Evolutionary conservation across 2,888 invertebrate genomes (phyloP).

Genomic region (Cordilura impudica): DNA sequence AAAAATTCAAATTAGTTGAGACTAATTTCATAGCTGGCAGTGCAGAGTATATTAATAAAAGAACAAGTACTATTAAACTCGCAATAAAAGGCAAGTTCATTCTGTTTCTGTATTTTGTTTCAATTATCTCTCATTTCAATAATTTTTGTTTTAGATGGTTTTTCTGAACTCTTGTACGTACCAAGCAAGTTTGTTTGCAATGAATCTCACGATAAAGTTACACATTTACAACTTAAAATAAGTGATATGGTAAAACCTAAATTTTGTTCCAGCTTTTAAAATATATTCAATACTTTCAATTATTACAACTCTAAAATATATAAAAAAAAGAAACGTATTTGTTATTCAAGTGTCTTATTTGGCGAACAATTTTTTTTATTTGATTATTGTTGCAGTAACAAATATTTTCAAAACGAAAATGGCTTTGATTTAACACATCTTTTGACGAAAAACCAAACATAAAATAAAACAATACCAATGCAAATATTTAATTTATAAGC

Average conservation of each 20-base stretch:
- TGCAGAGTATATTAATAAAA: slow-evolving; percentile 67
- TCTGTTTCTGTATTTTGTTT: background rate
- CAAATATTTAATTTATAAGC: no score
- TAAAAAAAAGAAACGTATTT: background rate
- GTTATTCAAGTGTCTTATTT: no score
- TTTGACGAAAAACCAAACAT: no score
- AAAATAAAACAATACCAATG: no score
- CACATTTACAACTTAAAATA: slow-evolving; percentile 35
- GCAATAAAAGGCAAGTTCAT: slow-evolving; percentile 64
- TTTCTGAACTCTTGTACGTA: slow-evolving; percentile 16
- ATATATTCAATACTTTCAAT: background rate
- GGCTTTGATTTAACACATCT: no score
- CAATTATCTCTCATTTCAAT: background rate
- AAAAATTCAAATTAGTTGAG: background rate
- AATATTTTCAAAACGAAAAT: no score
- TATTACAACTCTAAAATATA: background rate
- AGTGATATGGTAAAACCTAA: slow-evolving; percentile 39
- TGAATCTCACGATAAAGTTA: slow-evolving; percentile 2
- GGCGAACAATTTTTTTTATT: no score
- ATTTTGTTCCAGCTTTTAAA: slow-evolving; percentile 4
- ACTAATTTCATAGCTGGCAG: slow-evolving; percentile 65
- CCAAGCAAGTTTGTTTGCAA: slow-evolving; percentile 26
- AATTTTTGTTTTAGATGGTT: slow-evolving; percentile 40
- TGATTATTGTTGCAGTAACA: no score
- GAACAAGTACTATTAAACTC: slow-evolving; percentile 67